Evolutionary conservation across 2,113 vertebrate genomes (phyloP), one percentile per base, ranked within the genome.

Genomic region (Gobiocypris rarus): DNA sequence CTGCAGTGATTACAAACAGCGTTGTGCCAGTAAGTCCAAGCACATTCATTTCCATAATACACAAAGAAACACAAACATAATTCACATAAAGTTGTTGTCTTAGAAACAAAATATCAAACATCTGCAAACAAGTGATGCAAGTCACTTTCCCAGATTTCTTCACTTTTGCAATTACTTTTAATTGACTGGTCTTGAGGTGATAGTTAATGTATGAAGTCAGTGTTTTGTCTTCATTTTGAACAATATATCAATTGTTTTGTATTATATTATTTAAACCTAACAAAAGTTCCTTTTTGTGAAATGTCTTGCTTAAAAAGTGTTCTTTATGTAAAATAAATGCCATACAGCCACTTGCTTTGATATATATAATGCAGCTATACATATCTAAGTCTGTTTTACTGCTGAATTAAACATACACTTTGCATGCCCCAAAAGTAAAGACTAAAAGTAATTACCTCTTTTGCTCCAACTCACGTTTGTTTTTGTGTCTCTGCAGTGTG

Each of bases 401-500:
- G 31, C 28, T 48, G 3, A 26, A 17, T 67, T 9, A 38, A 67
- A 67, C 63, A 38, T 0, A 34, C 24, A 63, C 8, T 67, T 34
- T 9, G 63, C 15, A 9, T 65, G 15, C 9, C 15, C 0, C 9
- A 67, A 34, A 67, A 17, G 28, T 17, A 9, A 34, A 65, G 3
- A 31, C 61, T 28, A 67, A 34, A 67, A 38, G 15, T 34, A 34
- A 38, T 1, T 67, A 15, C 9, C 17, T 67, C 31, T n/a, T n/a
- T 34, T 34, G 7, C 28, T 65, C 31, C 31, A 19, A 31, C 31
- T 69, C 65, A 19, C 31, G 19, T 75, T 56, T 75, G 74, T 22
- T 56, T 58, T 38, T 75, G 6, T 76, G 28, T 78, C 34, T 78
- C 34, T 26, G n/a, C 56, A 78, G 75, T 43, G 11, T 78, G n/a